Evolutionary conservation across 2,797 vertebrate genomes (phyloP), one percentile per base, ranked within the genome.

Genomic region (Melanitta fusca): DNA sequence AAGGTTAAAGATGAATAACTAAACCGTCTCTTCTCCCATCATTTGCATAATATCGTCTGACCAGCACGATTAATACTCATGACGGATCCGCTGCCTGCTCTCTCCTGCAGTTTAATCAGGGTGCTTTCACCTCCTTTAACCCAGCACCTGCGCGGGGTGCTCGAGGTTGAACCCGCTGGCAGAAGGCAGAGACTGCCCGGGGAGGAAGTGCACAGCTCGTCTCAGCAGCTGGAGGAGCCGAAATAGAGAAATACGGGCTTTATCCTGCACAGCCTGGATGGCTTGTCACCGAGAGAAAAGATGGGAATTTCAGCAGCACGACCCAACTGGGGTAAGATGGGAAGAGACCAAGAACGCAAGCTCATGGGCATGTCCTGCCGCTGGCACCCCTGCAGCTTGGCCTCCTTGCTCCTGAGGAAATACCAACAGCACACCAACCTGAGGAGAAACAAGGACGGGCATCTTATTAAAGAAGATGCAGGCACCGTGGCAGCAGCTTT

Each of bases 1-100:
- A 97, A 97, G 91, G 72, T 89, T 85, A 92, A 93, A 92, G 91
- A 94, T 83, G 85, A 95, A 95, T 91, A 95, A 93, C 71, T 30
- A 66, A 71, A 80, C 32, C 3, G 11, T 75, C 86, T 95, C 20
- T 12, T 41, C n/a, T 89, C 58, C 70, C 86, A 24, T 77, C 72
- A 32, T 91, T 79, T 80, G 49, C 89, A 92, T 81, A 72, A 91
- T 15, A 60, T 22, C 61, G 69, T 72, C 80, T 54, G 62, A 58
- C 41, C 77, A 1, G 69, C 12, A 49, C 77, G n/a, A 36, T 62
- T 72, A 74, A 93, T 90, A 41, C 81, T 77, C 12, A 96, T 87
- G 28, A 84, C 61, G 36, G 3, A 34, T 68, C 72, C 77, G 66
- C 74, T 57, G 11, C 2, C 25, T 53, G 66, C 51, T 91, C 86